phyloP scores from a whole-genome alignment of 2,797 vertebrate species.

The Macropus fuliginosus region DNA sequence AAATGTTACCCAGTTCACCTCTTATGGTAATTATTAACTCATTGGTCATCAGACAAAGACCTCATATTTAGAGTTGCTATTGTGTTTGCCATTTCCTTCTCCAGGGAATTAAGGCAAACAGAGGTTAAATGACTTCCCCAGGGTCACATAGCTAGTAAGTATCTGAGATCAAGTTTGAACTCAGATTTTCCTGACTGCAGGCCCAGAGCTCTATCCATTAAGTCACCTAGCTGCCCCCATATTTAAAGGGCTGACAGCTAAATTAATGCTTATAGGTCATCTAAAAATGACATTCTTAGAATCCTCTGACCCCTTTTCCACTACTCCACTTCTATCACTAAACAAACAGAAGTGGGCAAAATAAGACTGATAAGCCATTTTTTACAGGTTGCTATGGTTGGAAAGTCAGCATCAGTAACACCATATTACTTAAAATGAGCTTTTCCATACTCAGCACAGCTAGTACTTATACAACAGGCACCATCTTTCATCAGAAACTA shows the following conservation, averaged over 20 bases:
- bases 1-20: not conserved
- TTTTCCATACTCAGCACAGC: not conserved
- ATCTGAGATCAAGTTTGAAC: not conserved
- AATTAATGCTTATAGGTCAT: not conserved
- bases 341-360: not conserved
- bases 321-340: not conserved
- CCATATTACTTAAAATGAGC: not conserved
- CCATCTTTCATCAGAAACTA: not conserved
- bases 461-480: not conserved
- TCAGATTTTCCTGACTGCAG: not conserved
- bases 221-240: not conserved
- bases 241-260: not conserved
- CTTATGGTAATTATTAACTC: not conserved
- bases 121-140: not conserved
- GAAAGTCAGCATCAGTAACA: not conserved
- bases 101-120: not conserved
- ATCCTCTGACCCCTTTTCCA: not conserved
- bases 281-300: not conserved
- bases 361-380: not conserved
- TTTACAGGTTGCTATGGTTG: not conserved
- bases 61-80: not conserved
- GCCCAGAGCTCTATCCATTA: not conserved
- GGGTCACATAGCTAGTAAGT: not conserved
- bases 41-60: not conserved
- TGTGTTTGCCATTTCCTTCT: not conserved